Percentiles rank a stretch among this genome's conserved stretches.
These are phyloP conservation scores for Anoplopoma fimbria DNA, from an alignment of 2,113 vertebrate species.

Conservation along the genomic window DNA sequence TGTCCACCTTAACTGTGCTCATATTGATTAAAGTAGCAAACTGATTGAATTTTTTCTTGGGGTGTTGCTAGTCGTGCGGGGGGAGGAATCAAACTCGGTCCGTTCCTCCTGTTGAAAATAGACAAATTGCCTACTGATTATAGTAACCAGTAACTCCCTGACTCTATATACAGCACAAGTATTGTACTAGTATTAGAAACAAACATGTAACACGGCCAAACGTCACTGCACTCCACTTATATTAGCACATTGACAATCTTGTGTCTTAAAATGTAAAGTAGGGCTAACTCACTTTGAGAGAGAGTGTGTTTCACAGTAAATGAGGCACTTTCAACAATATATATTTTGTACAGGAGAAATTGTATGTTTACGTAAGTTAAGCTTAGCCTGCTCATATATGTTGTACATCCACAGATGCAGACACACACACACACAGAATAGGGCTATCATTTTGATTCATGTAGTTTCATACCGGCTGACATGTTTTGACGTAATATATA, in stretches of 20 bases:
- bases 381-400: not conserved
- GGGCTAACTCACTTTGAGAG: not conserved
- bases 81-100: not conserved
- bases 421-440: not conserved
- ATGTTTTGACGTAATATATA: conserved; percentile 34
- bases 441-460: conserved; percentile 49
- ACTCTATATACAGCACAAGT: not conserved
- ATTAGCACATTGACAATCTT: not conserved
- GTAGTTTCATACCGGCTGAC: conserved; percentile 50
- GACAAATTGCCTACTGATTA: not conserved
- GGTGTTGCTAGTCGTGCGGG: not conserved
- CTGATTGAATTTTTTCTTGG: not conserved
- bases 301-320: not conserved
- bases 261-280: not conserved
- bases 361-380: not conserved
- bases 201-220: not conserved
- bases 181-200: not conserved
- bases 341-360: not conserved
- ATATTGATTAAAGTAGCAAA: not conserved
- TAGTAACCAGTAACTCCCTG: not conserved
- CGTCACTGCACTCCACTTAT: not conserved
- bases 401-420: not conserved
- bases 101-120: not conserved
- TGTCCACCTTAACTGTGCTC: not conserved
- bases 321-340: not conserved